A percentile compares a stretch with the other conserved stretches of the same genome.
These are phyloP conservation scores for Lathamus discolor DNA, from an alignment of 2,113 vertebrate genomes.

Conservation along the genomic window DNA sequence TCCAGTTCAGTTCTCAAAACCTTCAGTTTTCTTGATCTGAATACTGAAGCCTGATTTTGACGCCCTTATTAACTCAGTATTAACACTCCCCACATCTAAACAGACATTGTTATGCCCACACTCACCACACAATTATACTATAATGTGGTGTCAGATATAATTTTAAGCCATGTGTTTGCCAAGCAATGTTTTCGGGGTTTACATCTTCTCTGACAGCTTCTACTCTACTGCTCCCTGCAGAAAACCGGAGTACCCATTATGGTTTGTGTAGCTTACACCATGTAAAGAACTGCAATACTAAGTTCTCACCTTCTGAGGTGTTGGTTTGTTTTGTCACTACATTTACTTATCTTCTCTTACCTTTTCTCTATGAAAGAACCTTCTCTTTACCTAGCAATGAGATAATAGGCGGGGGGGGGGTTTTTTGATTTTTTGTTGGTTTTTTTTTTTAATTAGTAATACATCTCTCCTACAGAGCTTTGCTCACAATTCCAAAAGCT, in stretches of 20 bases:
- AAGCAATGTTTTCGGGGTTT: neutral
- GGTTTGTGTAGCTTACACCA: neutral
- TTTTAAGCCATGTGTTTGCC: neutral
- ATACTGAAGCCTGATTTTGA: neutral
- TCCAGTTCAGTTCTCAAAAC: neutral
- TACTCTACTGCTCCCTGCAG: neutral
- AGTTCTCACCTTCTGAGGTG: neutral
- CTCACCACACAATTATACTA: neutral
- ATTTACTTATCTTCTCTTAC: neutral
- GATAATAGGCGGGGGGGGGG: neutral
- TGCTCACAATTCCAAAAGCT: neutral
- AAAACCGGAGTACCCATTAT: fast-evolving
- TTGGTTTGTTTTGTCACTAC: neutral
- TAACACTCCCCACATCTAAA: neutral
- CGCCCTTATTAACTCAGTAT: neutral
- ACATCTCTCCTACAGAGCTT: neutral
- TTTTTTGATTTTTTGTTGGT: too few relatives aligned
- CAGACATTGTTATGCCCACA: neutral
- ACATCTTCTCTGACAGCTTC: neutral
- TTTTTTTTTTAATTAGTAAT: neutral
- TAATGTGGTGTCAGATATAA: neutral
- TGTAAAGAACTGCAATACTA: neutral
- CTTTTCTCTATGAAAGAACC: neutral
- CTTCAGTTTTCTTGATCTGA: neutral
- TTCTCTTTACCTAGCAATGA: neutral